Conservation (phyloP, 2,888 invertebrate species). For the Yponomeuta evonymella region DNA sequence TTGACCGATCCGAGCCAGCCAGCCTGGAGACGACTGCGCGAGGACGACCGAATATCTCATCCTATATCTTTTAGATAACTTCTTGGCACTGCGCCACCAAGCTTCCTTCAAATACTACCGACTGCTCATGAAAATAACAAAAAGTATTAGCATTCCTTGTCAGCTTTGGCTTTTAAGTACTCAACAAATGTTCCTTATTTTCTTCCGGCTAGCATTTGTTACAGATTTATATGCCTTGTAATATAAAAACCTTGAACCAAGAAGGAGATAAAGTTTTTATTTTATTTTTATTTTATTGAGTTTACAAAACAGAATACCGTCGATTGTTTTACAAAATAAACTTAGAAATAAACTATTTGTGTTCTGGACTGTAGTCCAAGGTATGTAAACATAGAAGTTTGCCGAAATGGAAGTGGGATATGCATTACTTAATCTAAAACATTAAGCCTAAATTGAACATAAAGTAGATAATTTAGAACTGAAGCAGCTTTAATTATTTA, state of each 20-base stretch:
- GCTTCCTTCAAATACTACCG: conserved; percentile 4
- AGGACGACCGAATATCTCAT: conserved; percentile 20
- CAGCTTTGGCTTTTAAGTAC: not conserved
- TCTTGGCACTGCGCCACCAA: conserved; percentile 55
- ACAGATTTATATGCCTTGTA: not conserved
- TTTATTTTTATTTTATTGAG: too few species aligned
- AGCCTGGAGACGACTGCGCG: not conserved
- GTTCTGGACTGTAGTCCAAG: too few species aligned
- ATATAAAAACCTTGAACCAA: not conserved
- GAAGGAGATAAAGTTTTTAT: not conserved
- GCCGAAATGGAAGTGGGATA: too few species aligned
- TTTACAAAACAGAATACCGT: too few species aligned
- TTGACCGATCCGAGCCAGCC: not conserved
- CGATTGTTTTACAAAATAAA: too few species aligned
- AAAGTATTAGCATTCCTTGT: not conserved
- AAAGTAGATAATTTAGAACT: too few species aligned
- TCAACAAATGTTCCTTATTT: not conserved
- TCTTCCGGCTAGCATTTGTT: not conserved
- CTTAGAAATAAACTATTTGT: too few species aligned
- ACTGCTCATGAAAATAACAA: conserved; percentile 13
- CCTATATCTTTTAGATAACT: conserved; percentile 28
- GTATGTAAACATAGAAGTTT: too few species aligned
- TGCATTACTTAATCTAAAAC: too few species aligned
- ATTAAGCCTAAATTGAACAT: too few species aligned
- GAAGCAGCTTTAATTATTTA: too few species aligned